Evolutionary conservation across 2,113 vertebrate species (phyloP), one percentile per base, ranked within the genome.

Genomic region (Scopus umbretta): DNA sequence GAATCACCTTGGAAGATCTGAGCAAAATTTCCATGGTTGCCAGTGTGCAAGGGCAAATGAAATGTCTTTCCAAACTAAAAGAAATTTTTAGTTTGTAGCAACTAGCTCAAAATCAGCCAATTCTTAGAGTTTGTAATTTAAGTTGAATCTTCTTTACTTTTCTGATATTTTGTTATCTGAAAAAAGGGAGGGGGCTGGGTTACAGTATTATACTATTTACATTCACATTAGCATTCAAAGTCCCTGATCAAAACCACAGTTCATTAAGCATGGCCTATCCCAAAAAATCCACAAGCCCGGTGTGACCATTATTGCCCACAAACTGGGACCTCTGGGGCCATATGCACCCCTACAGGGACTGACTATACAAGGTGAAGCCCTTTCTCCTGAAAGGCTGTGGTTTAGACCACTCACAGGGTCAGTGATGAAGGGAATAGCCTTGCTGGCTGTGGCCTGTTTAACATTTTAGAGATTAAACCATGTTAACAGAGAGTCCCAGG

Each of bases 1-100:
- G 92, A 97, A 92, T 94, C 88, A 89, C 61, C 32, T 81, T 67
- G 88, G 92, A 94, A 97, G 94, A 74, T 71, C 13, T 85, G 79
- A 95, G 81, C n/a, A 91, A 89, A 92, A 82, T 92, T 93, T 96
- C 86, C 74, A 32, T 58, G 55, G 34, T 65, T 96, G 45, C 50
- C 72, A 74, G 55, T 7, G 45, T 13, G 13, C 32, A 43, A 71
- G 30, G 47, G 38, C 59, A 90, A 63, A 72, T 45, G 16, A 92
- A 86, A 66, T 16, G 6, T 70, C n/a, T 90, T 95, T 78, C n/a
- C n/a, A 80, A 90, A 82, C 80, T 80, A 16, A 4, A 66, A 80
- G 17, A 45, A 45, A 1, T 3, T 58, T 40, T 88, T 86, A 67
- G 16, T 38, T 83, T 38, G 43, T 23, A 88, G 23, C 14, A 59